phyloP scores from a whole-genome alignment of 64 coral and sea anemone genomes.

The Exaiptasia diaphana region DNA sequence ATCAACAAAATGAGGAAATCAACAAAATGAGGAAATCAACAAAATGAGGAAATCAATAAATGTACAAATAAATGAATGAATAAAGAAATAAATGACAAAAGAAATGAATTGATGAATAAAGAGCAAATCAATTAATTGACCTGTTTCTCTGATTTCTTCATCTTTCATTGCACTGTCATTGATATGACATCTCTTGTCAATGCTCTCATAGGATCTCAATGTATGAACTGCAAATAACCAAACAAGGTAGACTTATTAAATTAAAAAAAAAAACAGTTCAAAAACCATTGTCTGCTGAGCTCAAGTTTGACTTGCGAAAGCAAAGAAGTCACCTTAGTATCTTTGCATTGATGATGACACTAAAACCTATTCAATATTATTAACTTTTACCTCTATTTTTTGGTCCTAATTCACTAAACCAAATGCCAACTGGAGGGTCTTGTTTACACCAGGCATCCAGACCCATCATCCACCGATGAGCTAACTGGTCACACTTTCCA shows the following conservation, averaged over 20 bases:
- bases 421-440: conserved; percentile 55
- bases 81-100: not conserved
- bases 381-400: conserved; percentile 31
- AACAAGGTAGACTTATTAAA: not conserved
- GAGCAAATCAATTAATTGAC: too few relatives aligned
- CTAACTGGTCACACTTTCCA: conserved; percentile 55
- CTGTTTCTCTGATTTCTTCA: too few relatives aligned
- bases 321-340: not conserved
- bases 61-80: not conserved
- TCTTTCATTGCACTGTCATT: too few relatives aligned
- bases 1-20: not conserved
- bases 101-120: not conserved
- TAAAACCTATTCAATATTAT: not conserved
- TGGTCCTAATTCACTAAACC: conserved; percentile 65
- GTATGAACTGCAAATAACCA: too few relatives aligned
- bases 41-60: not conserved
- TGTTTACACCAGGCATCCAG: conserved; percentile 43
- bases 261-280: not conserved
- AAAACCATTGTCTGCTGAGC: not conserved
- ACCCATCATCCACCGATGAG: conserved; percentile 56
- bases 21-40: not conserved
- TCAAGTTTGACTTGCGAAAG: not conserved
- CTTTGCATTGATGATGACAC: not conserved
- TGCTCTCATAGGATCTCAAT: too few relatives aligned
- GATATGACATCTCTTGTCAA: too few relatives aligned